Evolutionary conservation across 1,140 invertebrate species (phyloP), one percentile per base, ranked within the genome.

Genomic region (Melipona quadrifasciata): DNA sequence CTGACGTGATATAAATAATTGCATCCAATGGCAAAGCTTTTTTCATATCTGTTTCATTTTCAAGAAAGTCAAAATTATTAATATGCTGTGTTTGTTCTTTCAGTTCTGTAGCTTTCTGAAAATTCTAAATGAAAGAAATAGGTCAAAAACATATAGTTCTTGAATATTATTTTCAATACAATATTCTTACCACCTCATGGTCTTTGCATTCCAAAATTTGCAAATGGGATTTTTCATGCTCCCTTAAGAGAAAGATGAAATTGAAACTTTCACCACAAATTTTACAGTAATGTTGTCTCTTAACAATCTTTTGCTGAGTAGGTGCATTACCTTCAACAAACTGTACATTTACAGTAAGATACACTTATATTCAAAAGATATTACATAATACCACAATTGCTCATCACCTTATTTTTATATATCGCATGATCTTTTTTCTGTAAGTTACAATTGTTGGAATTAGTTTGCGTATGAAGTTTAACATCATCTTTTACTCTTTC

Each of bases 231-330:
- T 88, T 93, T 77, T 95, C 93, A 73, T 95, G 94, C 47, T 93
- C 91, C 67, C 91, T 91, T 24, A 95, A 90, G 53, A 93, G 77
- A 31, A 93, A 86, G 27, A 94, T 90, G 71, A 93, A 92, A 70
- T 89, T 90, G 79, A 95, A 95, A 84, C 91, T 93, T 72, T 93
- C 93, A 10, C 94, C 94, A 86, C 94, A 95, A 64, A 93, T 91
- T 86, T 93, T 92, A 84, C 94, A 95, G 80, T 95, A 94, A 85
- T 92, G 92, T 71, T 87, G 88, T 17, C 92, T 80, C 83, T 92
- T 93, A 55, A 91, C 79, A 72, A 91, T 85, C 83, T 89, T 89
- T 84, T 87, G 85, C 24, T 80, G 86, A 39, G 27, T 79, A 83
- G 55, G 71, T 61, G 58, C 76, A 86, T 80, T 77, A 85, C 74